Conservation (phyloP, 2,888 invertebrate species). For the Gastrophysa polygoni region DNA sequence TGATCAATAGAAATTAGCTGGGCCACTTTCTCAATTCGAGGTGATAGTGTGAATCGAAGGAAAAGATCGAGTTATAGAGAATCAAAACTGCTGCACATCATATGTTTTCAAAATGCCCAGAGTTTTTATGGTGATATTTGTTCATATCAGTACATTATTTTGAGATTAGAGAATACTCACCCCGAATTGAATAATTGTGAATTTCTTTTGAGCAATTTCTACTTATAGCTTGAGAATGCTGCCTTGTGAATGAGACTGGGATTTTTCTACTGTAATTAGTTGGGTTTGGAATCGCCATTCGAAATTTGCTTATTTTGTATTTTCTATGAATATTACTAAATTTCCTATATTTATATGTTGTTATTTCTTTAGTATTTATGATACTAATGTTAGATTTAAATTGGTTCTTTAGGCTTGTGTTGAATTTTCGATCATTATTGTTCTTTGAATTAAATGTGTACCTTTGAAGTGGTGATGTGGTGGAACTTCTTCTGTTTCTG, state of each 20-base stretch:
- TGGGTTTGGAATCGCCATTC: slow-evolving; percentile 30
- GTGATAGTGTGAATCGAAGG: too few species aligned
- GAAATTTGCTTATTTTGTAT: slow-evolving; percentile 36
- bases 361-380: slow-evolving; percentile 32
- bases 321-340: slow-evolving; percentile 30
- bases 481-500: too few species aligned
- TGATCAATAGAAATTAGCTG: slow-evolving; percentile 23
- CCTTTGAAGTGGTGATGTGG: too few species aligned
- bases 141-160: not conserved
- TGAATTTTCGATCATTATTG: slow-evolving; percentile 30
- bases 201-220: slow-evolving; percentile 23
- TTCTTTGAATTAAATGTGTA: slow-evolving; percentile 26
- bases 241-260: slow-evolving; percentile 55
- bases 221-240: slow-evolving; percentile 50
- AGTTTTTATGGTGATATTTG: not conserved
- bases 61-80: not conserved
- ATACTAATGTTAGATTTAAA: slow-evolving; percentile 30
- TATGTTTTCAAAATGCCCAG: not conserved
- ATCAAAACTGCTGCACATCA: not conserved
- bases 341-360: slow-evolving; percentile 32
- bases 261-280: slow-evolving; percentile 48
- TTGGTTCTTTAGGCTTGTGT: slow-evolving; percentile 15
- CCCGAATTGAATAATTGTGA: not conserved
- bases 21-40: slow-evolving; percentile 16
- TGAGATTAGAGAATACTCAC: not conserved